Percentiles rank a stretch among this genome's conserved stretches.
phyloP scores from a whole-genome alignment of 2,797 vertebrate species.

The Hybognathus amarus region DNA sequence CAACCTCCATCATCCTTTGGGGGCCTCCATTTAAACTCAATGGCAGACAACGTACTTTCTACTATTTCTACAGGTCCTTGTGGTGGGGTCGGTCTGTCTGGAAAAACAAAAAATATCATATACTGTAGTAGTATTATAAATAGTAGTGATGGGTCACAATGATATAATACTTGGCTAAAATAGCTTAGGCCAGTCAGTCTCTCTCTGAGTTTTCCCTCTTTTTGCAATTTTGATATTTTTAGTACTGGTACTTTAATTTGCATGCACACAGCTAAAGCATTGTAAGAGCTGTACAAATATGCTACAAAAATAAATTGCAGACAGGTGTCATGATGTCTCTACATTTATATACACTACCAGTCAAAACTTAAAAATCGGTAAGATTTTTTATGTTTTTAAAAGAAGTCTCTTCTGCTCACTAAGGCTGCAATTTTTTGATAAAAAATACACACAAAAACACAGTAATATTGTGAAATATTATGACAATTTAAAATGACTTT shows the following conservation, averaged over 20 bases:
- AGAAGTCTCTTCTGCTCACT: too few relatives aligned
- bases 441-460: too few relatives aligned
- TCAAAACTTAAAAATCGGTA: too few relatives aligned
- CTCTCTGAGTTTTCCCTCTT: neutral
- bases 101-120: neutral
- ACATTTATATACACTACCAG: too few relatives aligned
- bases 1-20: constrained; percentile 86
- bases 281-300: neutral
- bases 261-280: neutral
- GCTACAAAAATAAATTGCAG: neutral
- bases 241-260: neutral
- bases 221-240: constrained; percentile 10
- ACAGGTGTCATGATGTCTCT: neutral
- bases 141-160: constrained; percentile 8
- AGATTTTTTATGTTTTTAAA: too few relatives aligned
- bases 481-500: too few relatives aligned
- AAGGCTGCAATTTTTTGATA: too few relatives aligned
- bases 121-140: too few relatives aligned
- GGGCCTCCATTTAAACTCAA: constrained; percentile 86
- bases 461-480: too few relatives aligned
- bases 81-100: constrained; percentile 89
- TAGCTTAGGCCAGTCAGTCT: neutral
- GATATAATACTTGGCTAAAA: neutral
- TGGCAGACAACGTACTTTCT: constrained; percentile 75
- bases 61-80: constrained; percentile 84